These are phyloP conservation scores for Drosophila pallidifrons DNA, from an alignment of 1,140 invertebrate genomes.

Conservation along the genomic window DNA sequence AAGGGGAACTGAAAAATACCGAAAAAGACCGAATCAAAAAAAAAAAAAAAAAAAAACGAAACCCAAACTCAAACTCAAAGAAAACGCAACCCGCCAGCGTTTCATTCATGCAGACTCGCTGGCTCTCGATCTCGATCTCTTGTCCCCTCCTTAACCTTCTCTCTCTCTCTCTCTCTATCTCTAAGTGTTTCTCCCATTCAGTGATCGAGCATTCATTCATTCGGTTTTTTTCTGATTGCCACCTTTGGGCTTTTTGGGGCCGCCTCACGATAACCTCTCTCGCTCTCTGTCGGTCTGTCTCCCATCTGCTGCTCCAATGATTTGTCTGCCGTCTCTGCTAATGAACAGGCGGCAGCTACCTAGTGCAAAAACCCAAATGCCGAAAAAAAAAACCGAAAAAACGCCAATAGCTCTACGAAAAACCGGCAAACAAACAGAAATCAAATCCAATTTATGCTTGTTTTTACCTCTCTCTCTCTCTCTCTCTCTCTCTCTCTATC, in stretches of 20 bases:
- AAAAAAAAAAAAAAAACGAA: background rate
- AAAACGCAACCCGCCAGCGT: background rate
- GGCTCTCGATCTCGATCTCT: conserved; percentile 21
- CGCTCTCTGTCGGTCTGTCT: conserved; percentile 2
- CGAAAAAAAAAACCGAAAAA: conserved; percentile 37
- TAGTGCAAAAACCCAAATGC: conserved; percentile 48
- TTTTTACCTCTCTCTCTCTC: background rate
- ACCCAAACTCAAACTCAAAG: background rate
- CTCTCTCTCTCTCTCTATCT: conserved; percentile 13
- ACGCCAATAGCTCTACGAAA: conserved; percentile 58
- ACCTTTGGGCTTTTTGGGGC: conserved; percentile 61
- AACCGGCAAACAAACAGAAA: conserved; percentile 76
- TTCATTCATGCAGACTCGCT: conserved; percentile 36
- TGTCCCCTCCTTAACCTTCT: conserved; percentile 16
- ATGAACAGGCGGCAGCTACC: conserved; percentile 70
- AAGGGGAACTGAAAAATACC: conserved; percentile 5
- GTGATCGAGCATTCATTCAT: conserved; percentile 63
- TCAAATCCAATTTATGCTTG: conserved; percentile 69
- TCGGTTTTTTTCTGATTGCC: conserved; percentile 70
- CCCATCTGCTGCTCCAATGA: conserved; percentile 40
- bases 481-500: background rate
- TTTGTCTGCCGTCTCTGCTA: conserved; percentile 56
- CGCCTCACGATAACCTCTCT: background rate
- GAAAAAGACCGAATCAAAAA: conserved; percentile 14
- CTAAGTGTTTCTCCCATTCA: conserved; percentile 53